Base-by-base conservation (phyloP, 2,113 vertebrate species). In the Scomber scombrus region DNA sequence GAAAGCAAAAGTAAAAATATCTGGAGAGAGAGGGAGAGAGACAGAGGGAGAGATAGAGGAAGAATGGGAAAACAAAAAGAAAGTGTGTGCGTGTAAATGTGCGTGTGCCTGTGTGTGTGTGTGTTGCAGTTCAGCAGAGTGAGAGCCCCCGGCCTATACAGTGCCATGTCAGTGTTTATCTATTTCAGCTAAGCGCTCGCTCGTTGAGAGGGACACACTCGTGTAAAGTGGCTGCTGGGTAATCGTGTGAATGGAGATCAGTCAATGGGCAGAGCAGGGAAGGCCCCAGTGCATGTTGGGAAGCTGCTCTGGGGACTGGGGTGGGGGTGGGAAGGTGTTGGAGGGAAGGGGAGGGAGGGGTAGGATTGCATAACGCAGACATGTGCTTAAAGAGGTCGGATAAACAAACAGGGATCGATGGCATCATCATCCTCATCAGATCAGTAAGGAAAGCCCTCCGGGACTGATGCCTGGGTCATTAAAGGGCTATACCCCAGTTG, bases 191-290 rank as follows among this genome's bases (percentile, higher is more conserved):
- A 80, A 90, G 85, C 65, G 75, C 64, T 75, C 13, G 58, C 75
- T 87, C 31, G n/a, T 74, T 55, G 78, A 89, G 84, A 91, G 80
- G 65, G 55, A 70, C 76, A 71, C 77, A 71, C 87, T 84, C 29
- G 56, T 78, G 75, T 80, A 78, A 90, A 90, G 85, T 91, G 91
- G 81, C 91, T 88, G 81, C 88, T 63, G 91, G 89, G 85, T 93
- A 91, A 93, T 93, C 74, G 82, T 92, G 84, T 92, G 91, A 94
- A 92, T 90, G 85, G 76, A 90, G 84, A 91, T 94, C 91, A 87
- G 91, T 92, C 92, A 93, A 93, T 92, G 89, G 87, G 65, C 80
- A 80, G 77, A 82, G 65, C 72, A 78, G 73, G 68, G 67, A 79
- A 64, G 72, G 87, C 77, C 89, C 81, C 79, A 60, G 57, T 91